Evolutionary conservation across 2,888 invertebrate species (phyloP).

Genomic region (Onthophagus sagittarius): DNA sequence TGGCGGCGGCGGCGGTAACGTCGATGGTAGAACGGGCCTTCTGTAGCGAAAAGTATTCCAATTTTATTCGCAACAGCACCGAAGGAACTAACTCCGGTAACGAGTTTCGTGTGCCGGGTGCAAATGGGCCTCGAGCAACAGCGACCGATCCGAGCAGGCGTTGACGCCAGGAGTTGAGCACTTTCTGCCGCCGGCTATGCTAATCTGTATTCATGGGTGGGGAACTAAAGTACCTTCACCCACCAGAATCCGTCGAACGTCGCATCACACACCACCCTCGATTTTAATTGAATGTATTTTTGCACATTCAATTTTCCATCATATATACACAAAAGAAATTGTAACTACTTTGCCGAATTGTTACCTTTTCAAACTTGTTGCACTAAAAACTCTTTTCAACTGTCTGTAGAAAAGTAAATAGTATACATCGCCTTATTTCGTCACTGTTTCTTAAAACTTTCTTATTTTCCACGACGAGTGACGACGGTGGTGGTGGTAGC

Average conservation of each 20-base stretch:
- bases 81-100: constrained; percentile 28
- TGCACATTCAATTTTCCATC: too few relatives aligned
- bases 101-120: constrained; percentile 42
- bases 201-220: constrained; percentile 12
- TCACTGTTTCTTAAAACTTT: neutral
- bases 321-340: too few relatives aligned
- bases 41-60: constrained; percentile 6
- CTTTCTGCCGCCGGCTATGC: constrained; percentile 11
- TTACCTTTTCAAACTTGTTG: neutral
- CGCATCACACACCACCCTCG: neutral
- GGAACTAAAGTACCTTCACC: neutral
- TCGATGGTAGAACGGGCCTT: neutral
- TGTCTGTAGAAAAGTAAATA: neutral
- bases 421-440: neutral
- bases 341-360: too few relatives aligned
- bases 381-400: neutral
- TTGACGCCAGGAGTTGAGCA: constrained; percentile 8
- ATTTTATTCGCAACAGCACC: constrained; percentile 11
- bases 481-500: neutral
- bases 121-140: constrained; percentile 30
- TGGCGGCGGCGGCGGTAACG: neutral
- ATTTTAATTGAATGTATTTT: constrained; percentile 6
- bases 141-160: neutral
- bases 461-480: neutral
- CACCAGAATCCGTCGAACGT: neutral